Evolutionary conservation across 1,140 invertebrate species (phyloP).

Genomic region (Cephus cinctus): DNA sequence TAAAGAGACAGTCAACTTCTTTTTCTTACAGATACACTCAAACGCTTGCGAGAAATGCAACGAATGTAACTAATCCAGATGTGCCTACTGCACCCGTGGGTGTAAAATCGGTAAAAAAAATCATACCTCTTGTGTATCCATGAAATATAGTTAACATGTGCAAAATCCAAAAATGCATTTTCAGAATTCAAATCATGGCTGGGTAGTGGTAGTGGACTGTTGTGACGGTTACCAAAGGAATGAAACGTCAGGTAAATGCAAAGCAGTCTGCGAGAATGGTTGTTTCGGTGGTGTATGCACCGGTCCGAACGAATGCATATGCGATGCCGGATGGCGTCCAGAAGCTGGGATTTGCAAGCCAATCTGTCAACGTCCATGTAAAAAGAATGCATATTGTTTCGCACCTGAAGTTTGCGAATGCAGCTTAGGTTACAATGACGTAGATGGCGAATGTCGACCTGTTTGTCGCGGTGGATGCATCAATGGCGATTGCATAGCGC

Average conservation of each 20-base stretch:
- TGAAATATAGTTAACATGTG: too few species aligned
- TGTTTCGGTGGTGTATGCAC: constrained; percentile 50
- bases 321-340: constrained; percentile 36
- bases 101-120: too few species aligned
- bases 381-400: constrained; percentile 45
- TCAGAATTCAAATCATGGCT: constrained; percentile 15
- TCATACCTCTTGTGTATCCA: too few species aligned
- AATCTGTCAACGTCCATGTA: constrained; percentile 36
- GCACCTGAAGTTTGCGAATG: constrained; percentile 47
- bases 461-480: constrained; percentile 45
- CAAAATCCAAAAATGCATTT: constrained; percentile 6
- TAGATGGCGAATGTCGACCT: constrained; percentile 36
- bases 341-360: constrained; percentile 44
- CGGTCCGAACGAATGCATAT: constrained; percentile 40
- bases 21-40: too few species aligned
- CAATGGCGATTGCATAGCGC: constrained; percentile 55
- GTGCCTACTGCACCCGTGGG: too few species aligned
- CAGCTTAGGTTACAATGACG: constrained; percentile 43
- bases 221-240: constrained; percentile 46
- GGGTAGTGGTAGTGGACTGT: constrained; percentile 46
- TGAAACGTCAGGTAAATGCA: constrained; percentile 36
- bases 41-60: too few species aligned
- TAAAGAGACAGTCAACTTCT: too few species aligned
- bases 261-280: constrained; percentile 43
- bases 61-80: too few species aligned